Conservation (phyloP, 2,888 invertebrate genomes). For the Carpatolechia fugitivella region DNA sequence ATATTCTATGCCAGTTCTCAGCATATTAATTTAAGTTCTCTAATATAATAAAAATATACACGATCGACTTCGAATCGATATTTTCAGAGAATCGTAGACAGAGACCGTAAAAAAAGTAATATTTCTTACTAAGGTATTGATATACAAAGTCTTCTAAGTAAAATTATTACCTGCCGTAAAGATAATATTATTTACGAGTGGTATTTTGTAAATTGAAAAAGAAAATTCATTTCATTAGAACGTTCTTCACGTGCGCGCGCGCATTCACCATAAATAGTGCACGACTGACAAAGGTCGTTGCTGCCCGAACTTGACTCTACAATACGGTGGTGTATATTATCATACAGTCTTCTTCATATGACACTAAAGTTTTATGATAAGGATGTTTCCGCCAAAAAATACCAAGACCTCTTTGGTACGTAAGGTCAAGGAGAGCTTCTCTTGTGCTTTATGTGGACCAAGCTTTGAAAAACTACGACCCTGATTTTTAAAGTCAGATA, state of each 20-base stretch:
- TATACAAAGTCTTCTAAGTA: too few species aligned
- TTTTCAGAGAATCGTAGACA: too few species aligned
- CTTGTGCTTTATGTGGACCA: not conserved
- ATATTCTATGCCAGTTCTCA: not conserved
- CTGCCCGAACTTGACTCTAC: slow-evolving; percentile 32
- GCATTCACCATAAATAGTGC: slow-evolving; percentile 24
- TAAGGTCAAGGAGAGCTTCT: not conserved
- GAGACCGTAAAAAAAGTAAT: too few species aligned
- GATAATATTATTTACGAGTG: too few species aligned
- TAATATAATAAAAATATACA: too few species aligned
- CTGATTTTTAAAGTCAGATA: not conserved
- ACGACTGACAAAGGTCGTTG: slow-evolving; percentile 31
- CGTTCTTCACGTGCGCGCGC: slow-evolving; percentile 4
- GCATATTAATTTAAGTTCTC: too few species aligned
- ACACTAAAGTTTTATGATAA: not conserved
- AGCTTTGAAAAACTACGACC: not conserved
- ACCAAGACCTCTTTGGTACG: not conserved
- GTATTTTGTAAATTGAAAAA: too few species aligned
- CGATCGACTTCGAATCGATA: too few species aligned
- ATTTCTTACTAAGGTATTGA: too few species aligned
- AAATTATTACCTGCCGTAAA: too few species aligned
- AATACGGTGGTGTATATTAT: not conserved
- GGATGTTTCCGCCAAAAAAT: not conserved
- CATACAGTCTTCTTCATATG: not conserved
- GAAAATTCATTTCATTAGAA: too few species aligned